These are phyloP conservation scores for Himalopsyche kuldschensis DNA, from an alignment of 2,888 invertebrate species.

Conservation along the genomic window DNA sequence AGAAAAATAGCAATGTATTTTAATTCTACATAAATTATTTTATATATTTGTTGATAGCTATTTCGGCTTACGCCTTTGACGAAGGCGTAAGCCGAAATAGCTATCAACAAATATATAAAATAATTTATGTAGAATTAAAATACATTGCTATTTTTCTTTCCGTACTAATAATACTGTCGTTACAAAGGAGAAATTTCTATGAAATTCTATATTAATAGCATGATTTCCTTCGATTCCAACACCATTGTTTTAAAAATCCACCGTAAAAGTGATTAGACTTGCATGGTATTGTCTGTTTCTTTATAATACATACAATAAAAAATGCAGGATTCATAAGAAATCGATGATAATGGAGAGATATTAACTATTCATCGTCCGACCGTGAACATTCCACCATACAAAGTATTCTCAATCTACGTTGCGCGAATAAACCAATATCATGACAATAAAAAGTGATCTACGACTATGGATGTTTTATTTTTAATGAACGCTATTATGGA, in stretches of 20 bases:
- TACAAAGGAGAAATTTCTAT: no score
- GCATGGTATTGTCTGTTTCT: background rate
- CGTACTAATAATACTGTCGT: no score
- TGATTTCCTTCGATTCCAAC: background rate
- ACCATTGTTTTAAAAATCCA: background rate
- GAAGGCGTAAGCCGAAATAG: no score
- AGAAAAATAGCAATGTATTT: no score
- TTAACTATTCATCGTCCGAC: background rate
- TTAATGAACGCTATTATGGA: no score
- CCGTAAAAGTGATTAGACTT: background rate
- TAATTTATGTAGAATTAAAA: no score
- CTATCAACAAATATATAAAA: no score
- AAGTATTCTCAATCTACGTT: background rate
- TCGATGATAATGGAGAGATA: conserved; percentile 1
- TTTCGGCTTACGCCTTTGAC: no score
- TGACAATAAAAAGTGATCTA: background rate
- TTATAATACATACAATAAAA: background rate
- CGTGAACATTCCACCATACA: conserved; percentile 1
- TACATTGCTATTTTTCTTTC: no score
- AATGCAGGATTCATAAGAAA: conserved; percentile 7
- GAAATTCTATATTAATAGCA: background rate
- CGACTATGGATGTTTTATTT: no score
- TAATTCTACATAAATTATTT: no score
- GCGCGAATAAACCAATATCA: background rate
- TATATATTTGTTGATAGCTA: no score